A percentile compares a stretch with the other conserved stretches of the same genome.
Evolutionary conservation across 2,797 vertebrate genomes (phyloP).

Genomic region (Halcyon chelicuti): DNA sequence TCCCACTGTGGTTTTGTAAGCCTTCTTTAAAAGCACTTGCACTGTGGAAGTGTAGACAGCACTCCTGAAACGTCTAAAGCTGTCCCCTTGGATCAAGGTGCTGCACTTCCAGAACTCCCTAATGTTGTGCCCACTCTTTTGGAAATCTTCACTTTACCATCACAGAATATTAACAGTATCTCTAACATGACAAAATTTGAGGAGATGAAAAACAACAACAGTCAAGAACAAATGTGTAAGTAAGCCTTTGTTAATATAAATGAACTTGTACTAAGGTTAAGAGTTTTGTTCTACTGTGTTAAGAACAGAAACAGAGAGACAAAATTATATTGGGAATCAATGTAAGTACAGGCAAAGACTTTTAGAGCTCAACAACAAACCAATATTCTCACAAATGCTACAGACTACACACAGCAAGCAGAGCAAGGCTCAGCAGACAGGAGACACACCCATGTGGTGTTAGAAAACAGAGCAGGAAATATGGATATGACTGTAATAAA

Average conservation of each 20-base stretch:
- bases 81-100: neutral
- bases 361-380: slow-evolving; percentile 6
- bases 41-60: neutral
- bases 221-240: neutral
- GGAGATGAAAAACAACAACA: neutral
- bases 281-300: neutral
- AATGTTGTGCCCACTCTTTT: neutral
- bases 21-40: neutral
- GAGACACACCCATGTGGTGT: slow-evolving; percentile 72
- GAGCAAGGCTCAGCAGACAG: slow-evolving; percentile 86
- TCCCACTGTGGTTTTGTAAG: neutral
- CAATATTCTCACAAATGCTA: slow-evolving; percentile 58
- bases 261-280: neutral
- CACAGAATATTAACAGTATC: neutral
- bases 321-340: slow-evolving; percentile 20
- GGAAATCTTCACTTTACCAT: neutral
- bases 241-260: neutral
- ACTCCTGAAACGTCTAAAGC: neutral
- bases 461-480: slow-evolving; percentile 72
- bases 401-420: slow-evolving; percentile 39
- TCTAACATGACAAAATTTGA: neutral
- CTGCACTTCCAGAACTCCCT: neutral
- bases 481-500: slow-evolving; percentile 21
- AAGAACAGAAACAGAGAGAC: neutral
- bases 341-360: neutral